Evolutionary conservation across 2,113 vertebrate genomes (phyloP), one percentile per base, ranked within the genome.

Genomic region (Romanogobio albipinnatus): DNA sequence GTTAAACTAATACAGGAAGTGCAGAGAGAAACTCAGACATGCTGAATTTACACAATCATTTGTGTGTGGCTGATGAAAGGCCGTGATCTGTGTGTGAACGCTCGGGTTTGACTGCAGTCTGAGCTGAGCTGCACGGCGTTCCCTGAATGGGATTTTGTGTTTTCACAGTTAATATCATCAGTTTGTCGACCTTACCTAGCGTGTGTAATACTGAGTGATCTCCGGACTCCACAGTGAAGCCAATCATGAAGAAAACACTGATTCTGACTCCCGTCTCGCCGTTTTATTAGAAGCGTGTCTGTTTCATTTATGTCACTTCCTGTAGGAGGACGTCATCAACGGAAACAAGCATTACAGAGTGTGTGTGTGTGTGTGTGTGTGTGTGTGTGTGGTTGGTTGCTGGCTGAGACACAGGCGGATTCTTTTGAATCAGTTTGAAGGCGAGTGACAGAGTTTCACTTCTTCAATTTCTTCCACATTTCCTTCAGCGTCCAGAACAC

Each of bases 281-380:
- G 64, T 71, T 49, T 78, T 81, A 75, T 87, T 77, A 81, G 86
- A 78, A 84, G 47, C 39, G 47, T 84, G 58, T 33, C 73, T 24
- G 53, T 36, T 59, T 36, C 9, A 81, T 81, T 84, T 84, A 77
- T 59, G 61, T 87, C 86, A 87, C 70, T 33, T 87, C 82, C 86
- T 87, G 86, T 70, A 29, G 82, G 49, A 47, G 56, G 58, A 9
- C 22, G 9, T 9, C 53, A 43, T 24, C 24, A 14, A 24, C 64
- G 86, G 86, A 87, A 87, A 76, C 70, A 36, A 49, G 68, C 15
- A 6, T 66, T 1, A 66, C 29, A 9, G 45, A 3, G 45, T 47
- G 2, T 45, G 36, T 70, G 17, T 58, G 56, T n/a, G 56, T n/a
- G 15, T 56, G 15, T 22, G 53, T 13, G 15, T 8, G 56, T 8